Evolutionary conservation across 2,113 vertebrate genomes (phyloP).

Genomic region (Tenrec ecaudatus): DNA sequence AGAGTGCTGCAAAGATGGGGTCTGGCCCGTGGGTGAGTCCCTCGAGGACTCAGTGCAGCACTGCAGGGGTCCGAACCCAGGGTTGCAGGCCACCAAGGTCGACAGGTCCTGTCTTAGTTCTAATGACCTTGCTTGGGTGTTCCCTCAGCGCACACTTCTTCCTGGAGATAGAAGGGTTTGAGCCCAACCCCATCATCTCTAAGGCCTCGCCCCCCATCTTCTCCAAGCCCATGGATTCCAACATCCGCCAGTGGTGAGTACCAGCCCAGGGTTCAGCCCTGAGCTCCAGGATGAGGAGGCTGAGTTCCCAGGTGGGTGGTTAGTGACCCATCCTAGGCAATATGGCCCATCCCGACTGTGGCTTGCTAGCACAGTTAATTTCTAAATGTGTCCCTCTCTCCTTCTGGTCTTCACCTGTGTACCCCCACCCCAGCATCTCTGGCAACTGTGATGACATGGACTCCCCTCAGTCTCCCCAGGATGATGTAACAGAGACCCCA

Average conservation of each 20-base stretch:
- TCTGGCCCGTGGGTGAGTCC: accelerated
- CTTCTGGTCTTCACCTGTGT: background rate
- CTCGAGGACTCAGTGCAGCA: accelerated
- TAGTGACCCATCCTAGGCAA: background rate
- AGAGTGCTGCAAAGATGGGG: background rate
- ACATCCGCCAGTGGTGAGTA: slow-evolving; percentile 89
- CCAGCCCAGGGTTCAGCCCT: background rate
- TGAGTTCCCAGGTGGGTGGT: background rate
- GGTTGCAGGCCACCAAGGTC: background rate
- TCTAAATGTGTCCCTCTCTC: background rate
- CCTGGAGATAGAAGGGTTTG: slow-evolving; percentile 89
- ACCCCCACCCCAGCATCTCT: slow-evolving; percentile 76
- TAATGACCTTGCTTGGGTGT: slow-evolving; percentile 31
- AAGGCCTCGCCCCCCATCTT: slow-evolving; percentile 87
- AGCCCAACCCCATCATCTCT: slow-evolving; percentile 83
- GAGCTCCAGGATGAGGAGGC: background rate
- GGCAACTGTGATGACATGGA: slow-evolving; percentile 90
- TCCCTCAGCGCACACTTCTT: slow-evolving; percentile 88
- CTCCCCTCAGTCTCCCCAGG: slow-evolving; percentile 89
- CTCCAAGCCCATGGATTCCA: slow-evolving; percentile 91
- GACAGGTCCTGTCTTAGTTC: background rate
- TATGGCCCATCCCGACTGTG: background rate
- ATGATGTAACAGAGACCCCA: slow-evolving; percentile 87
- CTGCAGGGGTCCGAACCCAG: background rate
- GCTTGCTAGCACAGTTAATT: background rate